Evolutionary conservation across 2,113 vertebrate species (phyloP).

Genomic region (Grallaria varia): DNA sequence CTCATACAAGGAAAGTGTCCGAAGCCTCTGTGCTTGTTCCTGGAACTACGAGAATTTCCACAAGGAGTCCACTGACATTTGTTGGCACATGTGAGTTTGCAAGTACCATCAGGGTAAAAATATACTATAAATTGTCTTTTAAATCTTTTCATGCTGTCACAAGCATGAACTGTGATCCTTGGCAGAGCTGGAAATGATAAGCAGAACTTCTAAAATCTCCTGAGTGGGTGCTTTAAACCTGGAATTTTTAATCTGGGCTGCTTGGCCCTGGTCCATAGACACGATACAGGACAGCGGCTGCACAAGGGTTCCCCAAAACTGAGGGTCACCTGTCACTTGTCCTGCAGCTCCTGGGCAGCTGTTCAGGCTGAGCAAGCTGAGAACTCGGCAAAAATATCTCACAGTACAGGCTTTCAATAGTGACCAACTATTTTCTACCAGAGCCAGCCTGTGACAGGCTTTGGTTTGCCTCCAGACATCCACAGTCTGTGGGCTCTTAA

Average conservation of each 20-base stretch:
- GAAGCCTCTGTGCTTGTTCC: slow-evolving; percentile 80
- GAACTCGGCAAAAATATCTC: not conserved
- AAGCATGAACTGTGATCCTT: not conserved
- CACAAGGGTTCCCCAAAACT: not conserved
- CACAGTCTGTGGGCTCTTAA: not conserved
- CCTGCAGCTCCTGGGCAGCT: not conserved
- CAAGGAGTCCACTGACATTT: slow-evolving; percentile 50
- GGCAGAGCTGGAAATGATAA: not conserved
- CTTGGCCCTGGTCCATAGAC: not conserved
- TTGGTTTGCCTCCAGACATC: not conserved
- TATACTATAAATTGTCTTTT: not conserved
- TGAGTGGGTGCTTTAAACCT: not conserved
- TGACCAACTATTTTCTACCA: not conserved
- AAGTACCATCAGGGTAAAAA: not conserved
- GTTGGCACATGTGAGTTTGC: slow-evolving; percentile 66
- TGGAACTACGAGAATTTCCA: slow-evolving; percentile 55
- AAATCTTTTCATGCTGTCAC: too few relatives aligned
- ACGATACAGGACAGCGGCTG: not conserved
- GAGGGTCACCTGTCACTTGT: not conserved
- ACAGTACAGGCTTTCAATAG: not conserved
- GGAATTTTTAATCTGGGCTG: not conserved
- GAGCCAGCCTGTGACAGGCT: not conserved
- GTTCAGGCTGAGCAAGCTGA: not conserved
- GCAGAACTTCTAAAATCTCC: not conserved
- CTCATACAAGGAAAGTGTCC: slow-evolving; percentile 82